Percentiles rank a stretch among this genome's conserved stretches.
These are phyloP conservation scores for Lasioglossum figueresi DNA, from an alignment of 2,888 invertebrate genomes.

Conservation along the genomic window DNA sequence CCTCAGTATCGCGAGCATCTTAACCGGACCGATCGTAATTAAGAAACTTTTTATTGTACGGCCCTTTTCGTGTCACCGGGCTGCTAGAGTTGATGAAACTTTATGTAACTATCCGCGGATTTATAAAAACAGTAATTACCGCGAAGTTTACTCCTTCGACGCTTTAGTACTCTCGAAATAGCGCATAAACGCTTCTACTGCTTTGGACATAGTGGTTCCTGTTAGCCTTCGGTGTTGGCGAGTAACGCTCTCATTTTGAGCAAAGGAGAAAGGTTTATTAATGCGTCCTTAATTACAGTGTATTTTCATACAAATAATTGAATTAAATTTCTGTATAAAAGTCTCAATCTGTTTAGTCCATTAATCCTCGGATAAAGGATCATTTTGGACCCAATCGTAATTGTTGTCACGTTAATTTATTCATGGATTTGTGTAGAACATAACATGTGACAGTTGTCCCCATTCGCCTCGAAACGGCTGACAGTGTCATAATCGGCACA, in stretches of 20 bases:
- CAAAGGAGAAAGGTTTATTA: background rate
- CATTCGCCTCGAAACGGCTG: background rate
- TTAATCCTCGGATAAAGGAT: background rate
- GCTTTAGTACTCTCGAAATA: background rate
- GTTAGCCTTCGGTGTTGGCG: background rate
- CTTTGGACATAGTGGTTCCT: background rate
- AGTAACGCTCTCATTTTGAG: background rate
- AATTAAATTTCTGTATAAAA: no score
- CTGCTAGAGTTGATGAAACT: background rate
- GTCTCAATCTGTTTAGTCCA: background rate
- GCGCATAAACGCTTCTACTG: background rate
- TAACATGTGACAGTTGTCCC: background rate
- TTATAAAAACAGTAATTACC: constrained; percentile 9
- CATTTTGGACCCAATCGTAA: no score
- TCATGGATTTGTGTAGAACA: no score
- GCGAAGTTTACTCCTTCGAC: background rate
- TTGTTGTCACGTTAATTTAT: no score
- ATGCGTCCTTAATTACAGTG: background rate
- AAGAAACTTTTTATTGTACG: background rate
- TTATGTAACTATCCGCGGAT: constrained; percentile 1
- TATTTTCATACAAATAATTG: background rate
- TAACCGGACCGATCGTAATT: constrained; percentile 2
- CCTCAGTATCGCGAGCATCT: background rate
- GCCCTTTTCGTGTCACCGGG: background rate
- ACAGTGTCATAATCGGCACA: background rate